phyloP scores from a whole-genome alignment of 1,140 invertebrate species.

The Heliconius himera region DNA sequence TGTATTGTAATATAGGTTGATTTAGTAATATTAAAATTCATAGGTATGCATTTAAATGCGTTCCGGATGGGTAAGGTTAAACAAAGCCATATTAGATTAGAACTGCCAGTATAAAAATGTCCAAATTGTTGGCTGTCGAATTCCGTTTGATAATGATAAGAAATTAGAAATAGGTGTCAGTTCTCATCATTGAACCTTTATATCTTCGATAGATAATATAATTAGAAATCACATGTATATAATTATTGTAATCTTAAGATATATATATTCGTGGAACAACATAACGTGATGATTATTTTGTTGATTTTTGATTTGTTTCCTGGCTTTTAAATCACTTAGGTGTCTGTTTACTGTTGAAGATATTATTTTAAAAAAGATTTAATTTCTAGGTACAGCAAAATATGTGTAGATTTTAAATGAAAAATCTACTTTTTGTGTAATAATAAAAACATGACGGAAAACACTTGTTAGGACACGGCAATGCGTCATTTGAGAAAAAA shows the following conservation, averaged over 20 bases:
- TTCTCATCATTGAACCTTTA: neutral
- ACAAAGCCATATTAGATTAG: neutral
- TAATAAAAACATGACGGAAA: neutral
- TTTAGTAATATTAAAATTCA: neutral
- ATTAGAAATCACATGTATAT: neutral
- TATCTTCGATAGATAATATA: neutral
- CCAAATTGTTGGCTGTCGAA: neutral
- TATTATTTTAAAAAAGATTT: too few relatives aligned
- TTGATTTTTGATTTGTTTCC: neutral
- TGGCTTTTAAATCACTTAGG: too few relatives aligned
- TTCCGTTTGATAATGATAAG: neutral
- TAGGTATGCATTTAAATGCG: neutral
- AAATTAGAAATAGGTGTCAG: neutral
- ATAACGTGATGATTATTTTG: too few relatives aligned
- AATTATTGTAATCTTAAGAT: neutral
- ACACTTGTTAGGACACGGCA: neutral
- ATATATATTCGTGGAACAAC: neutral
- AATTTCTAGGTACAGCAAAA: neutral
- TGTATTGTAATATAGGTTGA: neutral
- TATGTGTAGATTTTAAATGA: neutral
- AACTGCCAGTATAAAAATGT: neutral
- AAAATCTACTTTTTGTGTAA: neutral
- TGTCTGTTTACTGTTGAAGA: too few relatives aligned
- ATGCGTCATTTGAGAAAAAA: conserved; percentile 4
- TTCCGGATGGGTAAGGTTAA: neutral